These are phyloP conservation scores for Rhimphoctona megacephalus DNA, from an alignment of 2,888 invertebrate genomes.

Conservation along the genomic window DNA sequence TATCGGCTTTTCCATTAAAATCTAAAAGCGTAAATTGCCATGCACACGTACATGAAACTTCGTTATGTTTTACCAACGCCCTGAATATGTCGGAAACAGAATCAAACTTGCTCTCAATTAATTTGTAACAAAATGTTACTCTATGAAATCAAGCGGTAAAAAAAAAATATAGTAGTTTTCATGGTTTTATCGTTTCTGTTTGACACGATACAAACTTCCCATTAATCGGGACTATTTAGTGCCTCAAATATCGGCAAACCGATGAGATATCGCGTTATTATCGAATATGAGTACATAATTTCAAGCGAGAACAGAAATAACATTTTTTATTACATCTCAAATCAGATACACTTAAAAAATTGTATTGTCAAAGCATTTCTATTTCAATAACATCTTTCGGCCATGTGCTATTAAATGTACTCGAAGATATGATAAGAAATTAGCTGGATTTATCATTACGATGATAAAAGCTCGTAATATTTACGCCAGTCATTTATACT, in stretches of 20 bases:
- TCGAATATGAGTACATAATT: not conserved
- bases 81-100: not conserved
- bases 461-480: slow-evolving; percentile 9
- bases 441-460: not conserved
- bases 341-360: not conserved
- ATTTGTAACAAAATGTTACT: not conserved
- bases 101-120: not conserved
- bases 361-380: not conserved
- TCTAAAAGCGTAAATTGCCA: not conserved
- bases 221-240: not conserved
- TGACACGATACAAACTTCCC: not conserved
- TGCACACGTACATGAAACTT: not conserved
- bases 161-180: not conserved
- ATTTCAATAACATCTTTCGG: slow-evolving; percentile 26
- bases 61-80: not conserved
- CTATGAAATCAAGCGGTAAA: not conserved
- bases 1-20: not conserved
- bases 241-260: not conserved
- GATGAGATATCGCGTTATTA: not conserved
- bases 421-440: not conserved
- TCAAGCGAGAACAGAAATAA: not conserved
- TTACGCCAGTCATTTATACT: slow-evolving; percentile 5
- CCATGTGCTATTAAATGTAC: slow-evolving; percentile 8
- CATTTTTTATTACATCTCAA: not conserved
- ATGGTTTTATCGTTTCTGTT: not conserved